Evolutionary conservation across 2,888 invertebrate genomes (phyloP).

Genomic region (Abscondita cerata): DNA sequence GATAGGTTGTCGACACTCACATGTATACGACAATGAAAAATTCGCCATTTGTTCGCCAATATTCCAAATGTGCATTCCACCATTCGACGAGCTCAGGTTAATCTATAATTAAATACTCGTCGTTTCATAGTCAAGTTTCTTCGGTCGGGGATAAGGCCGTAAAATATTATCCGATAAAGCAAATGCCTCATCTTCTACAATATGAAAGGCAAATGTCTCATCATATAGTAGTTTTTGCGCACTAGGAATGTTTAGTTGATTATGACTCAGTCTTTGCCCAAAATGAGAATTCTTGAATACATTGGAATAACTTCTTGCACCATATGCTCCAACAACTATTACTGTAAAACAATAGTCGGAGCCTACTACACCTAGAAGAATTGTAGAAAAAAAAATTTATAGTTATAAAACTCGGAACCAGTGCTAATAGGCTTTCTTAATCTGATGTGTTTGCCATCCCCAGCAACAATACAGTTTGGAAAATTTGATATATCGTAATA

Average conservation of each 20-base stretch:
- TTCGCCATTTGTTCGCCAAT: neutral
- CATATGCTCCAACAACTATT: no score
- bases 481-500: conserved; percentile 19
- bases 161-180: neutral
- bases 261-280: neutral
- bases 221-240: neutral
- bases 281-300: neutral
- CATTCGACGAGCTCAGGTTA: neutral
- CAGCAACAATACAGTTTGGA: conserved; percentile 12
- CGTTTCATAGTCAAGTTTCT: no score
- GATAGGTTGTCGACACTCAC: no score
- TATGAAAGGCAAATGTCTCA: neutral
- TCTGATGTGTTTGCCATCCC: conserved; percentile 15
- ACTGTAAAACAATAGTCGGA: neutral
- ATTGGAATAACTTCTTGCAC: neutral
- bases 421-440: conserved; percentile 12
- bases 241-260: neutral
- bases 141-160: neutral
- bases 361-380: neutral
- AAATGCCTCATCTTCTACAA: conserved; percentile 1
- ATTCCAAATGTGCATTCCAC: conserved; percentile 6
- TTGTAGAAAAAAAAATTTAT: neutral
- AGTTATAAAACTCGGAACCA: conserved; percentile 13
- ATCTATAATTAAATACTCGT: no score
- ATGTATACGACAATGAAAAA: neutral